Evolutionary conservation across 2,113 vertebrate genomes (phyloP).

Genomic region (Nycticryphes semicollaris): DNA sequence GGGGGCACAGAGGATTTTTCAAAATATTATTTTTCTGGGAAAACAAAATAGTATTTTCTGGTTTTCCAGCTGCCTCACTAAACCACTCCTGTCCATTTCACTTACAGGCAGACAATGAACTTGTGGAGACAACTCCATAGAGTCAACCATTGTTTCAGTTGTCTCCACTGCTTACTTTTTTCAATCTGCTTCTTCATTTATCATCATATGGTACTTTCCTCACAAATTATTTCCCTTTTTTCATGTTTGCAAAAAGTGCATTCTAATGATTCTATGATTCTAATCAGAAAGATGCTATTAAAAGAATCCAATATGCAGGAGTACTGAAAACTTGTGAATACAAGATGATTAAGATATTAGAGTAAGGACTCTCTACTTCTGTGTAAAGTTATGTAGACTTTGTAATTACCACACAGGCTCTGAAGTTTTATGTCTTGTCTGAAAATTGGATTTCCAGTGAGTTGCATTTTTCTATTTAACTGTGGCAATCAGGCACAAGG

Average conservation of each 20-base stretch:
- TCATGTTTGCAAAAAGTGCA: background rate
- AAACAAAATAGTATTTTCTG: background rate
- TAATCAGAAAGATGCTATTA: background rate
- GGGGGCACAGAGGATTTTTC: background rate
- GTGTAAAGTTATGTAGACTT: background rate
- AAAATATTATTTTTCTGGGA: background rate
- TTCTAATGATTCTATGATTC: background rate
- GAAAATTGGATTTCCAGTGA: slow-evolving; percentile 24
- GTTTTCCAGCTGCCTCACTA: background rate
- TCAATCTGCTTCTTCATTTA: background rate
- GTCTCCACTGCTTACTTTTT: background rate
- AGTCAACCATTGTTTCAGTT: background rate
- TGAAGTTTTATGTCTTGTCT: slow-evolving; percentile 7
- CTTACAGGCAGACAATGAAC: background rate
- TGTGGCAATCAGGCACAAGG: slow-evolving; percentile 19
- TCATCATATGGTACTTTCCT: background rate
- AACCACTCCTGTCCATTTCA: background rate
- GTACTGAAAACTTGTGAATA: background rate
- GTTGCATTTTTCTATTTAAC: slow-evolving; percentile 30
- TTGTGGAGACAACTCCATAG: background rate
- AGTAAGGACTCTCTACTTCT: background rate
- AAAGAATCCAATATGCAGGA: background rate
- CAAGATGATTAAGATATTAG: background rate
- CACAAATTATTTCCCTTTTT: background rate
- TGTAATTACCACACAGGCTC: background rate